Conservation (phyloP, 2,113 vertebrate species). For the Calyptommatus sinebrachiatus region DNA sequence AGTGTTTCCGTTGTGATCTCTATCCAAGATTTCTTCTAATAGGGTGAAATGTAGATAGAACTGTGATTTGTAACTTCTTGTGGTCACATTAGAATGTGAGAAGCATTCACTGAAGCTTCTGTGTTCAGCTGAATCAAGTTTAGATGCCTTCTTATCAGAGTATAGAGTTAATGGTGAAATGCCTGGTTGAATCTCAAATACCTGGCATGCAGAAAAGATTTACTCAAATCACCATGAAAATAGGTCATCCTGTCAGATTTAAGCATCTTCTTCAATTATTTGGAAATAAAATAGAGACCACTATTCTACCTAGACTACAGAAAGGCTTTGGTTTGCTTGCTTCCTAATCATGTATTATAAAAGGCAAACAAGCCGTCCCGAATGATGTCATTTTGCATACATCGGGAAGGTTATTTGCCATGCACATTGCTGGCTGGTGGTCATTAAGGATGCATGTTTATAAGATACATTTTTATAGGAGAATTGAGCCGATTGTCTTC, state of each 20-base stretch:
- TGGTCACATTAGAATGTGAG: slow-evolving; percentile 21
- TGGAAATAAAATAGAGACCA: slow-evolving; percentile 26
- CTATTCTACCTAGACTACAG: not conserved
- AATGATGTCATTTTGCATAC: too few species aligned
- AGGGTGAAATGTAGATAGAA: too few species aligned
- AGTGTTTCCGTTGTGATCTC: not conserved
- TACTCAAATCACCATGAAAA: slow-evolving; percentile 40
- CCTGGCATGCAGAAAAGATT: slow-evolving; percentile 41
- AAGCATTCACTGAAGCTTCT: slow-evolving; percentile 36
- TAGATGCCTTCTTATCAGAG: slow-evolving; percentile 49
- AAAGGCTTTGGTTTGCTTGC: not conserved
- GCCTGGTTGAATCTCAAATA: slow-evolving; percentile 37
- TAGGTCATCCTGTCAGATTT: slow-evolving; percentile 55
- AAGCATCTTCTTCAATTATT: slow-evolving; percentile 31
- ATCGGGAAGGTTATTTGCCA: too few species aligned
- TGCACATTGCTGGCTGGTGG: too few species aligned
- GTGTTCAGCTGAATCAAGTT: slow-evolving; percentile 19
- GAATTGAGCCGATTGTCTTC: too few species aligned
- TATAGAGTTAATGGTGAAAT: slow-evolving; percentile 24
- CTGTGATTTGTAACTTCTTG: slow-evolving; percentile 8
- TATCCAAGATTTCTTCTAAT: not conserved
- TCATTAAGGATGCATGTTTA: too few species aligned
- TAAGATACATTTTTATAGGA: too few species aligned
- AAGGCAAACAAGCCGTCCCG: too few species aligned
- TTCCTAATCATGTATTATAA: too few species aligned